Conservation (phyloP, 1,140 invertebrate species). For the Zaprionus kolodkinae region DNA sequence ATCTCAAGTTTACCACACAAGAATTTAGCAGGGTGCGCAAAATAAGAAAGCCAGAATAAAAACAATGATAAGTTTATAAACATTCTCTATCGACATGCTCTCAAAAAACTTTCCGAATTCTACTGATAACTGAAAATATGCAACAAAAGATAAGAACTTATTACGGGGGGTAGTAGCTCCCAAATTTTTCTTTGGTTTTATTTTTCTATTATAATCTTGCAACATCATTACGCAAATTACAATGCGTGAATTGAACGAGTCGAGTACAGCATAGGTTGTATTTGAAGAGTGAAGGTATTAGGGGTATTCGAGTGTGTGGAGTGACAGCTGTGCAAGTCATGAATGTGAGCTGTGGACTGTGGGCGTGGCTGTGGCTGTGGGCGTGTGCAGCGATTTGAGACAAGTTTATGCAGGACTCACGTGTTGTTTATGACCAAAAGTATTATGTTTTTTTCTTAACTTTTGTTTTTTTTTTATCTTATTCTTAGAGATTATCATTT, state of each 20-base stretch:
- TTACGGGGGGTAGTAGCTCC: conserved; percentile 6
- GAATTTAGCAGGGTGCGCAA: conserved; percentile 53
- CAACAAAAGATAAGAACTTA: conserved; percentile 40
- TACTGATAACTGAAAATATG: conserved; percentile 50
- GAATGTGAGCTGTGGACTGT: conserved; percentile 50
- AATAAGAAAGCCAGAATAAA: conserved; percentile 69
- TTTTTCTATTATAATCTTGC: conserved; percentile 1
- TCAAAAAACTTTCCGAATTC: conserved; percentile 39
- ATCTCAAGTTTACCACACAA: conserved; percentile 52
- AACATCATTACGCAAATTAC: conserved; percentile 18
- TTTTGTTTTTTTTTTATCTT: conserved; percentile 6
- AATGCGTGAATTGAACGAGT: conserved; percentile 22
- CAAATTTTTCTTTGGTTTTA: background rate
- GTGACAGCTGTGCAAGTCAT: conserved; percentile 66
- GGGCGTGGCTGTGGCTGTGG: conserved; percentile 41
- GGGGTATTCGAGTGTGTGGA: background rate
- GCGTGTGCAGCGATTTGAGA: conserved; percentile 72
- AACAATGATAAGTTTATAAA: conserved; percentile 26
- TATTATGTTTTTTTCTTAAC: conserved; percentile 41
- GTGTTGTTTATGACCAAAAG: conserved; percentile 76
- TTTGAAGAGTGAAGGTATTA: conserved; percentile 4
- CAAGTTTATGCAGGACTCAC: conserved; percentile 76
- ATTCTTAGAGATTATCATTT: conserved; percentile 35
- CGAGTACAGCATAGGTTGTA: conserved; percentile 1
- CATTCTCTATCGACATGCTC: conserved; percentile 36